Conservation (phyloP, 2,888 invertebrate genomes). For the Pollenia griseotomentosa region DNA sequence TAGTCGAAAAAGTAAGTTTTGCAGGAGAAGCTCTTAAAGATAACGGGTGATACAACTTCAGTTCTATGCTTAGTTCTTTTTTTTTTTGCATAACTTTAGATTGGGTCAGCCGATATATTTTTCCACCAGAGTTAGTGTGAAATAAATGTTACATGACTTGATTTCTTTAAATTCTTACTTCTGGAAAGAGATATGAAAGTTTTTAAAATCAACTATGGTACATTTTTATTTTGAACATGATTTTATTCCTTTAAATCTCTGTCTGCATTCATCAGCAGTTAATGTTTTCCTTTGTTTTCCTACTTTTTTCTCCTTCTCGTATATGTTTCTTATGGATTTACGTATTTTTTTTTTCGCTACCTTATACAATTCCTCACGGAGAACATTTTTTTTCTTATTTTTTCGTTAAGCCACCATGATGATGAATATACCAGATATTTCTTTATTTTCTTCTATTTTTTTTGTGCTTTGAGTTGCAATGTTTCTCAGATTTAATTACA, state of each 20-base stretch:
- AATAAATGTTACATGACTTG: too few relatives aligned
- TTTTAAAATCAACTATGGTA: background rate
- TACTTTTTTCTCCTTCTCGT: slow-evolving; percentile 14
- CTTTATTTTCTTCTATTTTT: slow-evolving; percentile 11
- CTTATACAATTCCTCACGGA: slow-evolving; percentile 41
- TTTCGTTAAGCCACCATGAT: slow-evolving; percentile 30
- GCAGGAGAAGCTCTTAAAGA: too few relatives aligned
- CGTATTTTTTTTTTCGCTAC: slow-evolving; percentile 45
- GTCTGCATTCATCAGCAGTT: slow-evolving; percentile 33
- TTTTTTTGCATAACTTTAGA: too few relatives aligned
- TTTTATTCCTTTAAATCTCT: slow-evolving; percentile 28
- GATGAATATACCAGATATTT: slow-evolving; percentile 50
- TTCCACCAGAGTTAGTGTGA: too few relatives aligned
- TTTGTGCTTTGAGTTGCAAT: slow-evolving; percentile 65
- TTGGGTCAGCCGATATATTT: too few relatives aligned
- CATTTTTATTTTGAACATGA: background rate
- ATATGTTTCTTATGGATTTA: slow-evolving; percentile 54
- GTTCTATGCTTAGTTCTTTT: too few relatives aligned
- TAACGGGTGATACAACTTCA: too few relatives aligned
- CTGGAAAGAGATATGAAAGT: too few relatives aligned
- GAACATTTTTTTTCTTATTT: slow-evolving; percentile 12
- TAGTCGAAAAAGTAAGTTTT: too few relatives aligned
- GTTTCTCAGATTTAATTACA: slow-evolving; percentile 81
- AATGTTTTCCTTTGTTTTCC: slow-evolving; percentile 24
- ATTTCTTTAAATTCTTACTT: too few relatives aligned